These are phyloP conservation scores for Acanthosepion lycidas DNA, from an alignment of 2,888 invertebrate species.

Conservation along the genomic window DNA sequence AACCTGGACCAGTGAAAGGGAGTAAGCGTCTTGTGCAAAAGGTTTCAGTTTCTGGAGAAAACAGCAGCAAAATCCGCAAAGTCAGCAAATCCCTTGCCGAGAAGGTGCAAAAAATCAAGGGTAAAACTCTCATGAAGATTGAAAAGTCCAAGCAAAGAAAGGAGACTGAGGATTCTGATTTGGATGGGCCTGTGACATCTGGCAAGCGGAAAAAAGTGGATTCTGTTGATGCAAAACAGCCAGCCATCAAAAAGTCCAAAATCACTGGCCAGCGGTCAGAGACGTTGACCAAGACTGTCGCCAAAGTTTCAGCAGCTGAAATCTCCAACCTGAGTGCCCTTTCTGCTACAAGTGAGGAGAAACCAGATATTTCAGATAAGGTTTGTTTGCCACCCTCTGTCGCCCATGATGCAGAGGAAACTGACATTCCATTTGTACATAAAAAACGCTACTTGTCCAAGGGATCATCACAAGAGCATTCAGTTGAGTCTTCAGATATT, in stretches of 20 bases:
- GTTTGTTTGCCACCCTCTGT: neutral
- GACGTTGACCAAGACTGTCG: neutral
- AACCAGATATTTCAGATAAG: neutral
- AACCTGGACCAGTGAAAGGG: neutral
- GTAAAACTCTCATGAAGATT: neutral
- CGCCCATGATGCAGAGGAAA: neutral
- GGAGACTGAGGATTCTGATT: neutral
- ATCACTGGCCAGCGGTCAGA: neutral
- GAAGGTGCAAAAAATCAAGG: neutral
- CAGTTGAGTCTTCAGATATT: neutral
- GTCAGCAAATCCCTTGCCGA: neutral
- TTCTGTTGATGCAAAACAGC: constrained; percentile 13
- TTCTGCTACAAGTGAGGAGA: neutral
- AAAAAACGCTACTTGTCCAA: neutral
- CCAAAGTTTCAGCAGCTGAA: neutral
- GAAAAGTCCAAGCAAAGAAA: constrained; percentile 17
- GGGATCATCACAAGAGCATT: neutral
- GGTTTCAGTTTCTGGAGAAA: neutral
- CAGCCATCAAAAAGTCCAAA: neutral
- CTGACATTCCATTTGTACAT: neutral
- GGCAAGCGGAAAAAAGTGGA: constrained; percentile 8
- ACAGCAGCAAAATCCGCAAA: neutral
- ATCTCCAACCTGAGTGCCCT: neutral
- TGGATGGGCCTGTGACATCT: neutral
- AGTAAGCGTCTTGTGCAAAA: neutral